Conservation (phyloP, 2,888 invertebrate genomes). For the Zaprionus bogoriensis region DNA sequence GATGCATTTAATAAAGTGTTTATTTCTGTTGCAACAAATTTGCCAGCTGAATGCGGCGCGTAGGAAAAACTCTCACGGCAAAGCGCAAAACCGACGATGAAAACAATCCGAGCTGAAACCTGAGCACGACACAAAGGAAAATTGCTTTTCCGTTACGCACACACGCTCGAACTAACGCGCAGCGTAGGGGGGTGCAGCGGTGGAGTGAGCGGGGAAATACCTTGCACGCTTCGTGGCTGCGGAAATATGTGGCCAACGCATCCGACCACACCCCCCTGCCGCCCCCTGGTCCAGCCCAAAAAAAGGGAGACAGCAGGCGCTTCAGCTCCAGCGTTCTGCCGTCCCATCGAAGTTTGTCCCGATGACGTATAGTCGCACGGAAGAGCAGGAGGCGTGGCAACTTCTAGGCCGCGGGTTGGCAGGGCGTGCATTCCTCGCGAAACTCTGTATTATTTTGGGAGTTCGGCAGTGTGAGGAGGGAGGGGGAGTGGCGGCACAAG, state of each 20-base stretch:
- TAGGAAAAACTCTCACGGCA: slow-evolving; percentile 38
- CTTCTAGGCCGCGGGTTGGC: background rate
- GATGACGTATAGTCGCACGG: slow-evolving; percentile 58
- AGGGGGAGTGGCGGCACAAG: slow-evolving; percentile 29
- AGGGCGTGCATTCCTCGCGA: slow-evolving; percentile 45
- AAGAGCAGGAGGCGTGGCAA: no score
- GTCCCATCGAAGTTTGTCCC: slow-evolving; percentile 65
- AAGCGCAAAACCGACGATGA: slow-evolving; percentile 37
- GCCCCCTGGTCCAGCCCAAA: background rate
- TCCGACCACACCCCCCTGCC: slow-evolving; percentile 6
- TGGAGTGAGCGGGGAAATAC: no score
- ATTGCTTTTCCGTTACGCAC: slow-evolving; percentile 76
- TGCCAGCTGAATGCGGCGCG: slow-evolving; percentile 66
- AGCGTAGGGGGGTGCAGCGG: no score
- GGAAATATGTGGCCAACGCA: slow-evolving; percentile 74
- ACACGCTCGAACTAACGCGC: slow-evolving; percentile 41
- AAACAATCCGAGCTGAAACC: slow-evolving; percentile 72
- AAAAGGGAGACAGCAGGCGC: slow-evolving; percentile 31
- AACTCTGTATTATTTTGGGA: slow-evolving; percentile 47
- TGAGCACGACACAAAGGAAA: slow-evolving; percentile 78
- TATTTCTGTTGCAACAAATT: slow-evolving; percentile 76
- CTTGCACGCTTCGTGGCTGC: slow-evolving; percentile 70
- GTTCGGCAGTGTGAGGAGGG: no score
- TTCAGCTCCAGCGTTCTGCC: slow-evolving; percentile 34
- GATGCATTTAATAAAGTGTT: slow-evolving; percentile 80